Evolutionary conservation across 2,113 vertebrate genomes (phyloP).

Genomic region (Amblyopsis rosae): DNA sequence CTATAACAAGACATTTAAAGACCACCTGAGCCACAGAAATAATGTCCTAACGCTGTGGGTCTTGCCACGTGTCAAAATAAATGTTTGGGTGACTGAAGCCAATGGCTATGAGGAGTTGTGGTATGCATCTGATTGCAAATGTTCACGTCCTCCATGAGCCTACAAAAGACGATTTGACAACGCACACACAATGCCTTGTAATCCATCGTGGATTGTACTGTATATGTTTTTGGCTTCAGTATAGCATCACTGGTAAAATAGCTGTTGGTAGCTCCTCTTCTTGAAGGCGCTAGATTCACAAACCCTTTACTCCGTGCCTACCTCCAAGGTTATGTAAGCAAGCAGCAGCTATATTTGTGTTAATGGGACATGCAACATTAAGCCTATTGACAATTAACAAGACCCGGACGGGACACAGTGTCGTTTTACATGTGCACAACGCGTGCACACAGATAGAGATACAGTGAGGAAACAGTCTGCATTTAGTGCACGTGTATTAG

Average conservation of each 20-base stretch:
- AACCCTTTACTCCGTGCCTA: constrained; percentile 21
- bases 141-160: constrained; percentile 18
- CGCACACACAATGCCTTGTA: constrained; percentile 21
- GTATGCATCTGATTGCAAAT: constrained; percentile 41
- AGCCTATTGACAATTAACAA: constrained; percentile 62
- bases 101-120: constrained; percentile 26
- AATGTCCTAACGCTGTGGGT: constrained; percentile 48
- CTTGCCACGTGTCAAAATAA: constrained; percentile 70
- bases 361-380: constrained; percentile 59
- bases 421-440: no score
- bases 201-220: constrained; percentile 12
- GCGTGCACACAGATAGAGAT: no score
- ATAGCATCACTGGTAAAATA: constrained; percentile 5
- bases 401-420: constrained; percentile 7
- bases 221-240: background rate
- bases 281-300: constrained; percentile 37
- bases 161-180: no score
- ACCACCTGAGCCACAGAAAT: constrained; percentile 41
- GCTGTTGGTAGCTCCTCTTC: constrained; percentile 38
- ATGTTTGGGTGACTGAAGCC: constrained; percentile 59
- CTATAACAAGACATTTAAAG: constrained; percentile 44
- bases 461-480: no score
- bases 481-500: no score
- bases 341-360: constrained; percentile 58
- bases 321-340: constrained; percentile 65